Evolutionary conservation across 1,140 invertebrate genomes (phyloP), one percentile per base, ranked within the genome.

Genomic region (Caenorhabditis remanei): DNA sequence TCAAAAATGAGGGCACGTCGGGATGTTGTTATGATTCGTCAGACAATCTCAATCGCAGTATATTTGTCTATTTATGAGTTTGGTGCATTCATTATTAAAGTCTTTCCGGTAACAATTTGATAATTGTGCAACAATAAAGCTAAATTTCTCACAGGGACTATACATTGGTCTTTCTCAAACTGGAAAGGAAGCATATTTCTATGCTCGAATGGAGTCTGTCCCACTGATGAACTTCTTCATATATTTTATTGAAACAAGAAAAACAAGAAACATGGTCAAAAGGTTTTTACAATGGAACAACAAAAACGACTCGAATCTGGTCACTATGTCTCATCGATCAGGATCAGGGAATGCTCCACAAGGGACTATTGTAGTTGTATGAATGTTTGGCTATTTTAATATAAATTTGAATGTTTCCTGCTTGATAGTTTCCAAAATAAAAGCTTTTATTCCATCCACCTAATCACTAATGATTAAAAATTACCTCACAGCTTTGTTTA

Each of bases 21-120:
- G 13, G 65, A 71, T 19, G 4, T 46, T n/a, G 46, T 46, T 19
- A 71, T 71, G 65, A 71, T 71, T 4, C 21, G 65, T 9, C 65
- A 71, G 19, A 71, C 65, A 4, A n/a, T 71, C 2, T 16, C 21
- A 14, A n/a, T 71, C 6, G 65, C 65, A 11, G 16, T 71, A 1
- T 71, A 71, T 46, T 41, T 71, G 7, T 71, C 65, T 4, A 71
- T 71, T 19, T 71, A 71, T 71, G 65, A 71, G 19, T 46, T 71
- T 19, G 65, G 65, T 16, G 65, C 65, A 19, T 71, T 71, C 6
- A 43, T 71, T 19, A 71, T 71, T 13, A 71, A 21, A 43, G 21
- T 46, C 46, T 71, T 71, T 19, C 65, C 65, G 65, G 65, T 71
- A 46, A 71, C 3, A 32, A 32, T 40, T 40, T 0, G 2, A 63